These are phyloP conservation scores for Drosophila cognata DNA, from an alignment of 2,888 invertebrate genomes.

Conservation along the genomic window DNA sequence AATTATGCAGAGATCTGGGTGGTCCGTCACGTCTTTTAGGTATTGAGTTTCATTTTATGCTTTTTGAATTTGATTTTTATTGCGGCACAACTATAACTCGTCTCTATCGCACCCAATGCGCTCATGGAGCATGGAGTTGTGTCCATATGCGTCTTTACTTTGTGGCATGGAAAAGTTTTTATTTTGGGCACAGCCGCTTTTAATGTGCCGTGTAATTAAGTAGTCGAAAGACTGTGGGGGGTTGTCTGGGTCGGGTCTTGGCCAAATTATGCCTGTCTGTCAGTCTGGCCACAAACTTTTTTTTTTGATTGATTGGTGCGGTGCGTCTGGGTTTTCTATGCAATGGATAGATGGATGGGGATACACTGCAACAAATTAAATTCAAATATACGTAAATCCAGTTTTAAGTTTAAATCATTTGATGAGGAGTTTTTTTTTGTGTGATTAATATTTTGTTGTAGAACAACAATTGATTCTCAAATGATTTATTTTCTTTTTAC, in stretches of 20 bases:
- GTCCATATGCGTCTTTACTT: constrained; percentile 4
- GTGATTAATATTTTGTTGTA: background rate
- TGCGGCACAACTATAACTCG: constrained; percentile 67
- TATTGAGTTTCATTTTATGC: constrained; percentile 65
- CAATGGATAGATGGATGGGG: background rate
- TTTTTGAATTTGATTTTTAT: constrained; percentile 64
- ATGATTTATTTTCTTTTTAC: background rate
- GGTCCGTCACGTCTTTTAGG: constrained; percentile 57
- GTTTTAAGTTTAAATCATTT: background rate
- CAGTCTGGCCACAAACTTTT: constrained; percentile 28
- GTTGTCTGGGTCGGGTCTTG: constrained; percentile 31
- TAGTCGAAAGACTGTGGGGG: constrained; percentile 63
- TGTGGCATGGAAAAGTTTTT: constrained; percentile 46
- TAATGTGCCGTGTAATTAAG: constrained; percentile 70
- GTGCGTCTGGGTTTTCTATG: constrained; percentile 9
- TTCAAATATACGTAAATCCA: background rate
- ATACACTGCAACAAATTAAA: background rate
- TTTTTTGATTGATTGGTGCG: constrained; percentile 61
- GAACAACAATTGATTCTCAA: background rate
- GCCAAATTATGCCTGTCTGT: constrained; percentile 50
- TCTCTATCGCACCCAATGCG: constrained; percentile 33
- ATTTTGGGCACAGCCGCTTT: constrained; percentile 14
- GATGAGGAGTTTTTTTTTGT: background rate
- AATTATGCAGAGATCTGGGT: constrained; percentile 56
- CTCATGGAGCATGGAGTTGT: constrained; percentile 24